phyloP scores from a whole-genome alignment of 2,888 invertebrate genomes.

The Neoaliturus tenellus region DNA sequence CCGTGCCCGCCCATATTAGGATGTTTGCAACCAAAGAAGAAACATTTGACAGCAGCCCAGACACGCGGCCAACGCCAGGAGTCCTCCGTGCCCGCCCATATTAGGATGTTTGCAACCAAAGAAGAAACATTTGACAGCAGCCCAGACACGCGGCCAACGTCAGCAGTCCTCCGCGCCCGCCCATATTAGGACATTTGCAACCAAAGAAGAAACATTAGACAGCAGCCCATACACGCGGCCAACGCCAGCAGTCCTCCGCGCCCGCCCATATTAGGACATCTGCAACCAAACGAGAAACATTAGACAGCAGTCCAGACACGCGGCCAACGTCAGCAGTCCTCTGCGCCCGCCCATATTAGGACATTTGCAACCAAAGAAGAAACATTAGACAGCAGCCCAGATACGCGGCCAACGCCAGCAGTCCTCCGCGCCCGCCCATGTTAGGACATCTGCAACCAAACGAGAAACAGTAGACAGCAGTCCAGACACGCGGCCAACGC shows the following conservation, averaged over 20 bases:
- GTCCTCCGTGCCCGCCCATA: constrained; percentile 93
- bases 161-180: constrained; percentile 90
- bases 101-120: constrained; percentile 92
- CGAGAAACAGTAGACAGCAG: constrained; percentile 75
- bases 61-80: constrained; percentile 82
- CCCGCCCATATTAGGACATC: constrained; percentile 96
- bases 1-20: constrained; percentile 94
- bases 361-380: constrained; percentile 90
- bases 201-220: too few relatives aligned
- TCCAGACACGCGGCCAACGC: constrained; percentile 80
- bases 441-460: constrained; percentile 92
- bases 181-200: constrained; percentile 95
- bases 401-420: constrained; percentile 82
- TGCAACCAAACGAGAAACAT: too few relatives aligned
- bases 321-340: constrained; percentile 85
- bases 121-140: too few relatives aligned
- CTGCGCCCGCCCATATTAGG: constrained; percentile 94
- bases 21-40: too few relatives aligned
- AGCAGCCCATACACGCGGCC: constrained; percentile 78
- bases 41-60: constrained; percentile 76
- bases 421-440: constrained; percentile 93
- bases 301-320: constrained; percentile 77
- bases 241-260: constrained; percentile 87
- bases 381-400: constrained; percentile 76
- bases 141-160: constrained; percentile 80